Percentiles rank a stretch among this genome's conserved stretches.
phyloP scores from a whole-genome alignment of 2,113 vertebrate genomes.

The Rhabdomys dilectus region DNA sequence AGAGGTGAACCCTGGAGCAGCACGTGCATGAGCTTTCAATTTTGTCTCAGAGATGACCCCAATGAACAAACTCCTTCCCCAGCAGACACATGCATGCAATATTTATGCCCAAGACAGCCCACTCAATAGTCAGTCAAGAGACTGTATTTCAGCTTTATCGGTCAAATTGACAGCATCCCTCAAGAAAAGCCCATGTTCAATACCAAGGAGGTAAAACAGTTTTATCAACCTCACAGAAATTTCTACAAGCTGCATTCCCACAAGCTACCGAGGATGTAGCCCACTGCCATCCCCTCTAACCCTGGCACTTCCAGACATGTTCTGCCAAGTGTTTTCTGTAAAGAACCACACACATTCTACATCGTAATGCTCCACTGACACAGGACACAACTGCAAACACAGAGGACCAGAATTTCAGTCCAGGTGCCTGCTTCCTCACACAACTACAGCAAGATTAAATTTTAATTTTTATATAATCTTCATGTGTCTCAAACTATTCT shows the following conservation, averaged over 20 bases:
- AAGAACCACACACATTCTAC: rapidly evolving
- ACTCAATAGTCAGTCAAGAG: neutral
- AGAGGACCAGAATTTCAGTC: neutral
- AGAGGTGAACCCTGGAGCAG: neutral
- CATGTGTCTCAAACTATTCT: neutral
- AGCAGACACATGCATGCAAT: neutral
- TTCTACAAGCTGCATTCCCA: neutral
- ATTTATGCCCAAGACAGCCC: neutral
- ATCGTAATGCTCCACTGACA: neutral
- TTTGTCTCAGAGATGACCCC: neutral
- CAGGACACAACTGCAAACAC: neutral
- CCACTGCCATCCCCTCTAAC: neutral
- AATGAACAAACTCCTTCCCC: neutral
- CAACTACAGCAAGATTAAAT: neutral
- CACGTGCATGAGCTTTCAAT: neutral
- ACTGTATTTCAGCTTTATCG: neutral
- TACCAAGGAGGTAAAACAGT: neutral
- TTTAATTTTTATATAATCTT: neutral
- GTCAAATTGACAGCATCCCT: neutral
- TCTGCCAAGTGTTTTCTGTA: neutral
- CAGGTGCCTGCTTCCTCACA: neutral
- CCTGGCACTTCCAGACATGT: neutral
- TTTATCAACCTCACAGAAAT: neutral
- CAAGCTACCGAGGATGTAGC: neutral
- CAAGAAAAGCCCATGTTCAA: neutral